These are phyloP conservation scores for Tolmerus cingulatus DNA, from an alignment of 2,888 invertebrate genomes.

Conservation along the genomic window DNA sequence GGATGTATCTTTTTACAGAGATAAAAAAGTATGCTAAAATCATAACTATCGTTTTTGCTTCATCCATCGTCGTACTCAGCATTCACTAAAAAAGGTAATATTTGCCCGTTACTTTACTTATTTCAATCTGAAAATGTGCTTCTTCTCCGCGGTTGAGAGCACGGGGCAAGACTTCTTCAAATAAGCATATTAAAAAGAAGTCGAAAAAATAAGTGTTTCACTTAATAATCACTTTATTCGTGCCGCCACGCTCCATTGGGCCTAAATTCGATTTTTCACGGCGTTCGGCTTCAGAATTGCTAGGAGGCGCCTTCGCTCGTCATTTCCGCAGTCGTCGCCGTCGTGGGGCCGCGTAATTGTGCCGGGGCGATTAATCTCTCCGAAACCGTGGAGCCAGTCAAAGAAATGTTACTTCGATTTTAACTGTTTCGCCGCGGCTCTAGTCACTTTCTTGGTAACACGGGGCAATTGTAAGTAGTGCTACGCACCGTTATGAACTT, in stretches of 20 bases:
- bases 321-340: not conserved
- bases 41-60: not conserved
- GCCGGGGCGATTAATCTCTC: not conserved
- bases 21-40: not conserved
- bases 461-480: not conserved
- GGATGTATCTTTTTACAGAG: no score
- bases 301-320: not conserved
- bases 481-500: conserved; percentile 18
- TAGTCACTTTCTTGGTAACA: not conserved
- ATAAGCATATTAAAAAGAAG: not conserved
- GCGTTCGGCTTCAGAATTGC: not conserved
- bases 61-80: no score
- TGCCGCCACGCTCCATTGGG: conserved; percentile 17
- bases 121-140: not conserved
- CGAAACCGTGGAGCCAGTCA: not conserved
- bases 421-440: not conserved
- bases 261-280: conserved; percentile 5
- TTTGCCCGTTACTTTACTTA: not conserved
- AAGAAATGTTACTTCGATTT: not conserved
- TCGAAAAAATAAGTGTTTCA: not conserved
- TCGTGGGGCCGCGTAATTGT: not conserved
- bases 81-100: not conserved
- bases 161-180: not conserved
- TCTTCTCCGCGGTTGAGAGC: not conserved
- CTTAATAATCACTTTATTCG: conserved; percentile 13